A percentile compares a stretch with the other conserved stretches of the same genome.
phyloP scores from a whole-genome alignment of 2,113 vertebrate species.

The Salvelinus fontinalis region DNA sequence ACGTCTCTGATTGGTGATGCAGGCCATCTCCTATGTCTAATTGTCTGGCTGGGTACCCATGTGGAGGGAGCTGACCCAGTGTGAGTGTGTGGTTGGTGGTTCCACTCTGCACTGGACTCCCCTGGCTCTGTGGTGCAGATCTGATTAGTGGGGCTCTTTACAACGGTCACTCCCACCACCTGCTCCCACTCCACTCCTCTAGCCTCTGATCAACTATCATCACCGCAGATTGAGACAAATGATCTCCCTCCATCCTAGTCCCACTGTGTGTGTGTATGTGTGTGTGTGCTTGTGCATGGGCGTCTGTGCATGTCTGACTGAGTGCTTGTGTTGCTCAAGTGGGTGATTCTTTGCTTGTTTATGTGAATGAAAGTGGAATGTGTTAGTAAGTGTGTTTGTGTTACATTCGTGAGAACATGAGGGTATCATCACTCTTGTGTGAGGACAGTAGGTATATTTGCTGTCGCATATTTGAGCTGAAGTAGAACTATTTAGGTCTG shows the following conservation, averaged over 20 bases:
- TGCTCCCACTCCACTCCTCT: conserved; percentile 58
- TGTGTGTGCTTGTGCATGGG: not conserved
- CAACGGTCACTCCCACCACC: conserved; percentile 57
- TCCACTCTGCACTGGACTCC: conserved; percentile 23
- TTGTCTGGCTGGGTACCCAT: conserved; percentile 40
- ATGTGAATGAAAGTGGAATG: conserved; percentile 18
- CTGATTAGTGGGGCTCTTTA: conserved; percentile 61
- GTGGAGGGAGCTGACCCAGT: conserved; percentile 35
- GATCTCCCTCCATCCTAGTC: conserved; percentile 38
- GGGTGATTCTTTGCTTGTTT: conserved; percentile 22
- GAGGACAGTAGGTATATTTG: conserved; percentile 1
- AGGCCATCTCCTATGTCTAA: conserved; percentile 14
- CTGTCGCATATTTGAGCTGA: conserved; percentile 29
- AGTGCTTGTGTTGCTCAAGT: conserved; percentile 38
- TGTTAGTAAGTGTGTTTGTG: conserved; percentile 10
- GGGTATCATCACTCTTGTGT: conserved; percentile 7
- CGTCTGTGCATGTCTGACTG: not conserved
- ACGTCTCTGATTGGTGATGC: conserved; percentile 4
- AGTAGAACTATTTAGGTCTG: conserved; percentile 50
- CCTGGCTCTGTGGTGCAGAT: conserved; percentile 50
- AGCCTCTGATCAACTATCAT: conserved; percentile 14
- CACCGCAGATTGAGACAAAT: conserved; percentile 59
- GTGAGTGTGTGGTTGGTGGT: conserved; percentile 27
- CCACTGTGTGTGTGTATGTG: conserved; percentile 15
- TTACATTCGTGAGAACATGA: conserved; percentile 5